Evolutionary conservation across 2,797 vertebrate genomes (phyloP).

Genomic region (Schizopygopsis pylzovi): DNA sequence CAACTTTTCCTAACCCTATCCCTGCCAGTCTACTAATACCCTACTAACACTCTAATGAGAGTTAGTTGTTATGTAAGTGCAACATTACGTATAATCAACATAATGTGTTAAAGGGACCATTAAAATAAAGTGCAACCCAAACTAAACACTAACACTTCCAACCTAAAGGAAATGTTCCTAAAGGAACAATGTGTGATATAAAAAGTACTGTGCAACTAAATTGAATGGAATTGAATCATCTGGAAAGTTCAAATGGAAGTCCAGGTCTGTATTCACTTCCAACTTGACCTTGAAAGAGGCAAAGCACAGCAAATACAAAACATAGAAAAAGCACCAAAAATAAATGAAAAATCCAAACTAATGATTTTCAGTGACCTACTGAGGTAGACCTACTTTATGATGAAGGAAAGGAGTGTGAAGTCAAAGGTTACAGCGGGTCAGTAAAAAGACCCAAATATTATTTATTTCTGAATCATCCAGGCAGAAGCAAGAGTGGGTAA

Average conservation of each 20-base stretch:
- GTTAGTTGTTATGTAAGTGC: too few species aligned
- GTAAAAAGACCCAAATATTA: slow-evolving; percentile 40
- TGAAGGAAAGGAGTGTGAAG: slow-evolving; percentile 15
- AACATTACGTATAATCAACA: too few species aligned
- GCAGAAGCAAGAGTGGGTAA: background rate
- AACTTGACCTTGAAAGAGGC: slow-evolving; percentile 27
- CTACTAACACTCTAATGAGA: too few species aligned
- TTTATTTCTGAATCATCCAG: slow-evolving; percentile 37
- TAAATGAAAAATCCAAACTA: slow-evolving; percentile 11
- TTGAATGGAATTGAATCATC: background rate
- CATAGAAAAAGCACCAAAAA: background rate
- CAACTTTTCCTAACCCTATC: too few species aligned
- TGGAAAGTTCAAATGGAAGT: background rate
- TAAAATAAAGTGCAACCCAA: too few species aligned
- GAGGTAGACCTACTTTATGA: background rate
- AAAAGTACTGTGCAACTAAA: background rate
- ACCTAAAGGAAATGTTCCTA: too few species aligned
- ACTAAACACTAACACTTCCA: too few species aligned
- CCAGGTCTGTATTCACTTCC: background rate
- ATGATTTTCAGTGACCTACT: slow-evolving; percentile 34
- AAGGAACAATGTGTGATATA: background rate
- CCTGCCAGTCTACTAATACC: too few species aligned
- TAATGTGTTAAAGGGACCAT: too few species aligned
- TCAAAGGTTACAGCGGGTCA: slow-evolving; percentile 41
- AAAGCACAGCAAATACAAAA: background rate